These are phyloP conservation scores for Lagenorhynchus albirostris DNA, from an alignment of 2,113 vertebrate genomes.

Conservation along the genomic window DNA sequence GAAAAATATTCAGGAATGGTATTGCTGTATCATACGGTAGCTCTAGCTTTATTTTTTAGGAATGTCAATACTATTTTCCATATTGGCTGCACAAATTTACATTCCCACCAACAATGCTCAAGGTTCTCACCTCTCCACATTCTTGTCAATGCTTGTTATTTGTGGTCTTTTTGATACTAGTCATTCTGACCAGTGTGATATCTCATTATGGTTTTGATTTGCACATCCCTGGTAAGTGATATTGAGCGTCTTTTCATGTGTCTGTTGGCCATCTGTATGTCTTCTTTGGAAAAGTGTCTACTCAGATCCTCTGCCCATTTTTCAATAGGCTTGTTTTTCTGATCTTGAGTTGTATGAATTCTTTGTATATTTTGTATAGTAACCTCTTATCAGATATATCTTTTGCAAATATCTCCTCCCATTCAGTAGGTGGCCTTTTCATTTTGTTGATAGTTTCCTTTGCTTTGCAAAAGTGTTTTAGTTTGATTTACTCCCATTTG, in stretches of 20 bases:
- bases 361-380: neutral
- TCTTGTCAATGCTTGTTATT: neutral
- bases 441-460: neutral
- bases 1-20: neutral
- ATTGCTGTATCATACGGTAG: neutral
- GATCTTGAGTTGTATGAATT: neutral
- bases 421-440: neutral
- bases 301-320: neutral
- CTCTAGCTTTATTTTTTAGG: neutral
- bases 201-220: neutral
- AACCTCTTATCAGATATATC: neutral
- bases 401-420: neutral
- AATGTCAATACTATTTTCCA: neutral
- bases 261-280: neutral
- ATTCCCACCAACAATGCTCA: neutral
- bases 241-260: neutral
- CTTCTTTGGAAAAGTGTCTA: neutral
- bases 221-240: neutral
- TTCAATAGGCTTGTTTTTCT: neutral
- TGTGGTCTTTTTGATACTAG: neutral
- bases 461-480: neutral
- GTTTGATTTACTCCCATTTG: neutral
- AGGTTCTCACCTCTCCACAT: neutral
- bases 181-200: neutral
- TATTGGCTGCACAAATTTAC: neutral